Evolutionary conservation across 2,797 vertebrate species (phyloP).

Genomic region (Eurystomus glaucurus): DNA sequence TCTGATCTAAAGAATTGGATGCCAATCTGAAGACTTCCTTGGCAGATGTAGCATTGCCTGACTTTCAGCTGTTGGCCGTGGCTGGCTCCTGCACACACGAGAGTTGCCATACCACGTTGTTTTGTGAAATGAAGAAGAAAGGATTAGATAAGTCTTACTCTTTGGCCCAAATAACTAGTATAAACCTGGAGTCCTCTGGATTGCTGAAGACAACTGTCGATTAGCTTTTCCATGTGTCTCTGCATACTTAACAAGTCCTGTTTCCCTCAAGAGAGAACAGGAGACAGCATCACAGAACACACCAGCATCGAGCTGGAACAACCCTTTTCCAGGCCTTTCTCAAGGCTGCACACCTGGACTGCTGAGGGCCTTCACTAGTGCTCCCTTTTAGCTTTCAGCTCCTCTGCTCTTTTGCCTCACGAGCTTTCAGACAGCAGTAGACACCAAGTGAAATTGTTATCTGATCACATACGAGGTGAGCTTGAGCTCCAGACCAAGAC

Average conservation of each 20-base stretch:
- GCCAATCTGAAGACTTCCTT: neutral
- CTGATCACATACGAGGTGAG: neutral
- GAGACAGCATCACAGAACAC: accelerated
- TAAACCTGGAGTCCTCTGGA: neutral
- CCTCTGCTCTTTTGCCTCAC: neutral
- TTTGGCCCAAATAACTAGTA: neutral
- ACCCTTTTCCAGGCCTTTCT: neutral
- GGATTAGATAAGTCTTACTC: neutral
- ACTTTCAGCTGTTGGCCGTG: neutral
- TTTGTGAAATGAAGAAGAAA: neutral
- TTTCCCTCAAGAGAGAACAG: neutral
- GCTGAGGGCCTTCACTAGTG: neutral
- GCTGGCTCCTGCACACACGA: accelerated
- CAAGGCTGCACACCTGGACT: neutral
- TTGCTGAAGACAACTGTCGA: neutral
- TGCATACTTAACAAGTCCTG: neutral
- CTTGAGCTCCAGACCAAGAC: neutral
- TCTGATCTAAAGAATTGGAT: neutral
- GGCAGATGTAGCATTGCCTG: accelerated
- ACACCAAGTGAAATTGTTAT: neutral
- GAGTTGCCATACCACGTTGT: neutral
- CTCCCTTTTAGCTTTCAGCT: neutral
- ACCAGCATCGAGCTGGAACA: neutral
- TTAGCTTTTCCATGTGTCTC: accelerated
- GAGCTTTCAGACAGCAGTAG: neutral